phyloP scores from a whole-genome alignment of 2,888 invertebrate species.

The Lysandra coridon region DNA sequence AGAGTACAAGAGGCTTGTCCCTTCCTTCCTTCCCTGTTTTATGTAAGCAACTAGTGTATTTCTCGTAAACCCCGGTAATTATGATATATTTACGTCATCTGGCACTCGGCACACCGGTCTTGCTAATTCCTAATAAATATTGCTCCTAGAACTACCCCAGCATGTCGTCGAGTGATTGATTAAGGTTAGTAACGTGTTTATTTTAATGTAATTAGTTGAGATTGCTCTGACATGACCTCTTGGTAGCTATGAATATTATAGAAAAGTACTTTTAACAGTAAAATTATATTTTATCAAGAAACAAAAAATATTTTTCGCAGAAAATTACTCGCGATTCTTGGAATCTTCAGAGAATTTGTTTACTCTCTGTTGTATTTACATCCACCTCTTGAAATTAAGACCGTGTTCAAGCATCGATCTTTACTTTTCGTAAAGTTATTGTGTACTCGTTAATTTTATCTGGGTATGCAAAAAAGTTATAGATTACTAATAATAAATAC shows the following conservation, averaged over 20 bases:
- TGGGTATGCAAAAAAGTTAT: neutral
- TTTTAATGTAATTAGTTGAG: conserved; percentile 3
- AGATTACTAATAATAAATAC: too few species aligned
- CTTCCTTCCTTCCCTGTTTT: neutral
- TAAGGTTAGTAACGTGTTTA: conserved; percentile 5
- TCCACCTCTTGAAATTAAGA: neutral
- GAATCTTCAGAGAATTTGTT: neutral
- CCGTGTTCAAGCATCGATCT: neutral
- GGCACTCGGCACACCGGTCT: neutral
- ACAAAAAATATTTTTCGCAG: neutral
- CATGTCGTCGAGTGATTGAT: neutral
- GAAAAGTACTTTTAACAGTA: neutral
- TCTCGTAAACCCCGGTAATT: neutral
- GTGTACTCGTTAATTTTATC: neutral
- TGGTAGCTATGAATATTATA: neutral
- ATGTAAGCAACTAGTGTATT: conserved; percentile 3
- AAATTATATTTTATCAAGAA: neutral
- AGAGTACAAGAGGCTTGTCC: neutral
- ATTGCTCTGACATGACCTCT: neutral
- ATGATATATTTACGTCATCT: conserved; percentile 20
- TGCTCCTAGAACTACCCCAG: neutral
- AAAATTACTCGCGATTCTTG: neutral
- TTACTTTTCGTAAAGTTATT: neutral
- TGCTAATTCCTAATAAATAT: conserved; percentile 22
- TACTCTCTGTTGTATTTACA: neutral